Conservation (phyloP, 30 jellyfish, hydroid and myxozoan species). For the Pelagia noctiluca region DNA sequence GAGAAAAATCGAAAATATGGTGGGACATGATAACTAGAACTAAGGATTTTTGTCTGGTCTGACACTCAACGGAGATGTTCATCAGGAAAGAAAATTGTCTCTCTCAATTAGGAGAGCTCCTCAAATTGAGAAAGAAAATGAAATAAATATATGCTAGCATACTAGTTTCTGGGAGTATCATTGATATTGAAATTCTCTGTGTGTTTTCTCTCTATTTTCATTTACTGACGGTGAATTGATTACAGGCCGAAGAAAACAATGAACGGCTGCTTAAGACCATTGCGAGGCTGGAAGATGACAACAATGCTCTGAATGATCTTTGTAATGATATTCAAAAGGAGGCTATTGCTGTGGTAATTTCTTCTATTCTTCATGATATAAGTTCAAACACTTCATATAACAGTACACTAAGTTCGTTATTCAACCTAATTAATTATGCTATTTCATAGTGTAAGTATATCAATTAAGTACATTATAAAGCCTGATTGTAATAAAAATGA, state of each 20-base stretch:
- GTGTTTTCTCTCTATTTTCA: too few relatives aligned
- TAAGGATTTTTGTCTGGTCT: too few relatives aligned
- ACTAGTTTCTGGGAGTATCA: too few relatives aligned
- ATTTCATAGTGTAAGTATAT: too few relatives aligned
- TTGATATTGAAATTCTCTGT: too few relatives aligned
- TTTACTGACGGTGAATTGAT: neutral
- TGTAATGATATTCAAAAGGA: slow-evolving; percentile 19
- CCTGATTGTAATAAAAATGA: too few relatives aligned
- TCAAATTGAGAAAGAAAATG: neutral
- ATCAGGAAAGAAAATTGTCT: too few relatives aligned
- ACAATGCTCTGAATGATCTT: slow-evolving; percentile 33
- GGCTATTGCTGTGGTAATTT: slow-evolving; percentile 23
- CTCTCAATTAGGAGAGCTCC: too few relatives aligned
- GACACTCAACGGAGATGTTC: too few relatives aligned
- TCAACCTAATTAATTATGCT: neutral
- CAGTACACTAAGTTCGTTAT: neutral
- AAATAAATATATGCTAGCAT: neutral
- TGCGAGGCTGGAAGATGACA: slow-evolving; percentile 59
- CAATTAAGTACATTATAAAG: too few relatives aligned
- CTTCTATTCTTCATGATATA: neutral
- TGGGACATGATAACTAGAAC: too few relatives aligned
- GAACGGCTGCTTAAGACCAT: slow-evolving; percentile 49
- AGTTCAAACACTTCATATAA: neutral
- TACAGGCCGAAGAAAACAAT: slow-evolving; percentile 62
- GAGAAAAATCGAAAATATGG: too few relatives aligned